phyloP scores from a whole-genome alignment of 2,888 invertebrate genomes.

The Caenorhabditis sinica region DNA sequence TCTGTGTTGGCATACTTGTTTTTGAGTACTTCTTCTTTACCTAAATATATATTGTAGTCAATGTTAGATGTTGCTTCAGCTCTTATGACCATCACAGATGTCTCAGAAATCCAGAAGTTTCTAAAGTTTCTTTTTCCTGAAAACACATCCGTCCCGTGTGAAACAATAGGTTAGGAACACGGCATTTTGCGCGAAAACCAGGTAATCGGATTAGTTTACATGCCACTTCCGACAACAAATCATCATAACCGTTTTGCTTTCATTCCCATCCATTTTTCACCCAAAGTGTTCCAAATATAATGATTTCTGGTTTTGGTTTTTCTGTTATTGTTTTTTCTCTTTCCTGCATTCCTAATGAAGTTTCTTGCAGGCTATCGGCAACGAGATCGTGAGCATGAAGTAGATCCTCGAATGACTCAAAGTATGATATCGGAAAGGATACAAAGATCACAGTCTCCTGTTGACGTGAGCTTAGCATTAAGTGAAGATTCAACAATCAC shows the following conservation, averaged over 20 bases:
- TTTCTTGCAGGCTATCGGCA: slow-evolving; percentile 60
- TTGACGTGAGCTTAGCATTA: slow-evolving; percentile 66
- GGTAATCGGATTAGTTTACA: slow-evolving; percentile 59
- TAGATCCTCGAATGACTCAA: slow-evolving; percentile 63
- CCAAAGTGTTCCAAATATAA: slow-evolving; percentile 37
- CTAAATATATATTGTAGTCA: slow-evolving; percentile 10
- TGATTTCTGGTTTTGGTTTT: slow-evolving; percentile 35
- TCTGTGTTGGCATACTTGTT: slow-evolving; percentile 22
- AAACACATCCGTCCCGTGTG: slow-evolving; percentile 25
- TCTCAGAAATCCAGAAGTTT: neutral
- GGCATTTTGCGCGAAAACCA: slow-evolving; percentile 40
- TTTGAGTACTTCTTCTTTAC: slow-evolving; percentile 25
- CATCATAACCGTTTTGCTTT: slow-evolving; percentile 48
- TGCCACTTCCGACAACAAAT: slow-evolving; percentile 51
- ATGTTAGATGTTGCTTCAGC: neutral
- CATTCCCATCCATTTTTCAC: neutral
- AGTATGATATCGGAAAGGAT: slow-evolving; percentile 64
- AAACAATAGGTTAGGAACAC: slow-evolving; percentile 50
- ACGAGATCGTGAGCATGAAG: slow-evolving; percentile 63
- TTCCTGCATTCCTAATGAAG: neutral
- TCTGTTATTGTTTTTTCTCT: slow-evolving; percentile 21
- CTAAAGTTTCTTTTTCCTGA: neutral
- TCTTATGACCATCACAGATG: neutral
- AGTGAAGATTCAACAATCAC: slow-evolving; percentile 69
- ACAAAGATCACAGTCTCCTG: slow-evolving; percentile 63